Evolutionary conservation across 2,888 invertebrate genomes (phyloP).

Genomic region (Caradrina kadenii): DNA sequence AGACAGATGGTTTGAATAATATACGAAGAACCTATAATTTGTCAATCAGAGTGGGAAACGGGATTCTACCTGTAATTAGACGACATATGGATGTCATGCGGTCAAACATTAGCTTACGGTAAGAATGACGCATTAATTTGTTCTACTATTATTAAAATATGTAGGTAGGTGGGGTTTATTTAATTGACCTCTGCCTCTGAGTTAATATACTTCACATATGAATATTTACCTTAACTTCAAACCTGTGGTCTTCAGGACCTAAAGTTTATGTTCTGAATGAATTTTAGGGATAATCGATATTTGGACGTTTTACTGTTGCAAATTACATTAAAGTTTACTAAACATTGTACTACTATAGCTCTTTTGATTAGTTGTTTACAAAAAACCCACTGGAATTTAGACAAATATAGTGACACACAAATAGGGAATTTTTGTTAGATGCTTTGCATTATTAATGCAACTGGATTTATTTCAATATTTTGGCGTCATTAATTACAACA

Average conservation of each 20-base stretch:
- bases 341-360: too few species aligned
- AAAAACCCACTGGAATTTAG: background rate
- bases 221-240: background rate
- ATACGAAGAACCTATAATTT: conserved; percentile 23
- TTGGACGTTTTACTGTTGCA: too few species aligned
- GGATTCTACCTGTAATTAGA: conserved; percentile 39
- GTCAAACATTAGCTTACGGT: conserved; percentile 10
- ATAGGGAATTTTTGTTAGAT: background rate
- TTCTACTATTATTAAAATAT: background rate
- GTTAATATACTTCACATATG: background rate
- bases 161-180: conserved; percentile 10
- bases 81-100: conserved; percentile 36
- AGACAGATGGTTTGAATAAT: conserved; percentile 22
- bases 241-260: too few species aligned
- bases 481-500: conserved; percentile 1
- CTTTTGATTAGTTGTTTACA: too few species aligned
- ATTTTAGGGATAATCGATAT: too few species aligned
- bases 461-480: conserved; percentile 38
- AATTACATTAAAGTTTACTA: too few species aligned
- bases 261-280: too few species aligned
- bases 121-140: conserved; percentile 30
- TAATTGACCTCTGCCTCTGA: conserved; percentile 10
- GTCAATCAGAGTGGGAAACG: conserved; percentile 40
- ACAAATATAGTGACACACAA: conserved; percentile 2
- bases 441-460: conserved; percentile 4